Conservation (phyloP, 2,113 vertebrate species). For the Chaetodon auriga region DNA sequence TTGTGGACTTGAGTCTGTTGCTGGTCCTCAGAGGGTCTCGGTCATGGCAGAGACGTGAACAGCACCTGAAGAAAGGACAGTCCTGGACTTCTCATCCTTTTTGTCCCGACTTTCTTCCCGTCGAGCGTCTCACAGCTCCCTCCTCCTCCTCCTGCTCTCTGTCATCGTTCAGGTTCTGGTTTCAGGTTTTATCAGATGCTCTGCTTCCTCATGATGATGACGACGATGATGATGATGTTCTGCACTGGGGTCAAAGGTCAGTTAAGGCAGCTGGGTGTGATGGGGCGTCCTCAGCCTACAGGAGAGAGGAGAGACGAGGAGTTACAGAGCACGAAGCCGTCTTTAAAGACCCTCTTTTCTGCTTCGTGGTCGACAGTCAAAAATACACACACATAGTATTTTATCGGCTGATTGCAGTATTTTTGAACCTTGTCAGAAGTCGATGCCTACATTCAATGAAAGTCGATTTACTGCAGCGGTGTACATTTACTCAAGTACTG, state of each 20-base stretch:
- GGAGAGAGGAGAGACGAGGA: conserved; percentile 1
- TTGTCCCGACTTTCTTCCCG: conserved; percentile 1
- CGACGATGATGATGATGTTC: not conserved
- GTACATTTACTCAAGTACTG: no score
- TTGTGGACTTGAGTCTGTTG: not conserved
- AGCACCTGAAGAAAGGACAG: not conserved
- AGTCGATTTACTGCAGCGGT: no score
- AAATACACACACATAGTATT: no score
- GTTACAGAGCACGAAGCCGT: not conserved
- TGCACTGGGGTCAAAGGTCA: conserved; percentile 15
- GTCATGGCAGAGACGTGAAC: not conserved
- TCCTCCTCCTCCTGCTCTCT: conserved; percentile 41
- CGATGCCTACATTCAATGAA: no score
- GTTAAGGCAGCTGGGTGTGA: conserved; percentile 29
- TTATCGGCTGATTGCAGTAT: no score
- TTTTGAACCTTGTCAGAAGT: no score
- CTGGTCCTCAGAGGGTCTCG: not conserved
- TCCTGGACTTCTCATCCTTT: conserved; percentile 12
- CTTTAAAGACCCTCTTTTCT: no score
- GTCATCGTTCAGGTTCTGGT: conserved; percentile 20
- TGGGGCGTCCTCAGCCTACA: conserved; percentile 3
- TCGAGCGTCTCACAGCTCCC: conserved; percentile 13
- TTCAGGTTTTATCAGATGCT: conserved; percentile 12
- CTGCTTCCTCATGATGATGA: not conserved
- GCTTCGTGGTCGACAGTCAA: no score